Evolutionary conservation across 2,113 vertebrate species (phyloP).

Genomic region (human (Homo sapiens)): GRCh38 chr2:153319001-153319500

Average conservation of each 20-base stretch:
- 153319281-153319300: no score
- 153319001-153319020: background rate
- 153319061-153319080: background rate
- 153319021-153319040: background rate
- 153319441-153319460: no score
- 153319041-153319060: background rate
- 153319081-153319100: background rate
- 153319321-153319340: no score
- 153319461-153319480: no score
- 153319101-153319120: background rate
- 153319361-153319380: no score
- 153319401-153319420: no score
- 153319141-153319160: background rate
- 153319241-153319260: background rate
- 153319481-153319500: no score
- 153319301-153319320: no score
- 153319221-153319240: background rate
- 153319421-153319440: no score
- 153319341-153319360: no score
- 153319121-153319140: background rate
- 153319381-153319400: no score
- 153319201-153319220: background rate
- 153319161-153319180: background rate
- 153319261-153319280: no score
- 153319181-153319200: background rate